A percentile compares a stretch with the other conserved stretches of the same genome.
phyloP scores from a whole-genome alignment of 2,113 vertebrate genomes.

The Lycocorax pyrrhopterus region DNA sequence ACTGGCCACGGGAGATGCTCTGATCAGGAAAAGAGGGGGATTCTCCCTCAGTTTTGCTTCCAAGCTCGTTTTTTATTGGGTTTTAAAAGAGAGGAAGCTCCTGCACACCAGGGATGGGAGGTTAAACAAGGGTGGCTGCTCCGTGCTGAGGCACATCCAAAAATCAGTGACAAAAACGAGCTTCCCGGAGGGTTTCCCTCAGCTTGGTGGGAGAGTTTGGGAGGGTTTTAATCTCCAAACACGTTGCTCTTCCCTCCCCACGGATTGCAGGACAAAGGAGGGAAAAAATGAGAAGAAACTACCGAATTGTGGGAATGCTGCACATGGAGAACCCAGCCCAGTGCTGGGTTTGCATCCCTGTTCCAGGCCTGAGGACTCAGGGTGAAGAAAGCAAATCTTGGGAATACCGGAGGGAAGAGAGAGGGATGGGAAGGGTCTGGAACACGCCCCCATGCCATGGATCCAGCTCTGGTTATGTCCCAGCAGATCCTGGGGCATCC shows the following conservation, averaged over 20 bases:
- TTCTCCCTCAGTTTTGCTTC: background rate
- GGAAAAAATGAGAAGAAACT: background rate
- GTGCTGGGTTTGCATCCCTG: accelerated
- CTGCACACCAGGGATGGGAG: background rate
- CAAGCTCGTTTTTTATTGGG: background rate
- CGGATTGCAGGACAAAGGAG: background rate
- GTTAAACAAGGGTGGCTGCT: background rate
- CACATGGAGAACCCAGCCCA: accelerated
- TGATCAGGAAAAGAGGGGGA: accelerated
- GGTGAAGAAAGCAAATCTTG: background rate
- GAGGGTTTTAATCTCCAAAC: background rate
- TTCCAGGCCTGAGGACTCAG: background rate
- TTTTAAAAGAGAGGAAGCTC: background rate
- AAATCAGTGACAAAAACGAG: background rate
- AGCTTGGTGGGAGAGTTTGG: background rate
- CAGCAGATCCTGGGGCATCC: background rate
- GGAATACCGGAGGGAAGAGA: background rate
- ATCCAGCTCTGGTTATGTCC: background rate
- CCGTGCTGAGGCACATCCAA: accelerated
- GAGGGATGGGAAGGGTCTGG: background rate
- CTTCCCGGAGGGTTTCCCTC: background rate
- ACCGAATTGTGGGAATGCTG: background rate
- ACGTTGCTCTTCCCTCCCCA: accelerated
- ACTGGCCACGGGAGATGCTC: background rate
- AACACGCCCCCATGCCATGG: accelerated